Base-by-base conservation (phyloP, 2,888 invertebrate species). In the Cheilosia soror region DNA sequence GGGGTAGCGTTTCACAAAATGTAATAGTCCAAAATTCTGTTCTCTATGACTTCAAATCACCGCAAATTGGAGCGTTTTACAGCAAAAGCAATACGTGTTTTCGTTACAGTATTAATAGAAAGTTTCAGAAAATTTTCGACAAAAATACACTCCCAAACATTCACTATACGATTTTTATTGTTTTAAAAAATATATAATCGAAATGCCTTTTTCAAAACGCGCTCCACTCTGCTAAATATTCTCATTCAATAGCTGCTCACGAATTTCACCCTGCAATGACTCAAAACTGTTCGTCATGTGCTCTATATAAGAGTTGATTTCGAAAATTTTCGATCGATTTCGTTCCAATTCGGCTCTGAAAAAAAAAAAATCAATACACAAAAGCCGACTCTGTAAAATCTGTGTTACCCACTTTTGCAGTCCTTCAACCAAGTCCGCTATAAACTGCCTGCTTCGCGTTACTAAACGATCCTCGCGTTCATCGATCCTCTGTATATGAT, bases 281-380 rank as follows among this genome's bases (percentile, higher is more conserved):
- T 87, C 81, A 7, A 92, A 79, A 4, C 88, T 95, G 66, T 96
- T 95, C 6, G 95, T 93, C 91, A 96, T 95, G 88, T 95, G 94
- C 90, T 97, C 96, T 69, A 96, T 93, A 89, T 95, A 96, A 88
- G 95, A 95, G 89, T 96, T 96, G 77, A 97, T 96, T 93, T 97
- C 97, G 53, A 96, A 91, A 44, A 97, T 94, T 88, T 96, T 94
- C 29, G 93, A 93, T 53, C 97, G 93, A 91, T 96, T 96, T 37
- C 97, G 93, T 80, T 94, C 93, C 63, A 94, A 93, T 93, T 97
- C 97, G 81, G 95, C 94, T 77, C 96, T 96, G 90, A 27, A 9
- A 92, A 92, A 9, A 92, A 92, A 78, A 63, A 80, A 11, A 51
- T 37, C 31, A 25, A 6, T 51, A 1, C 7, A 15, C 5, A 47